Conservation (phyloP, 2,888 invertebrate species). For the Epinotia ramella region DNA sequence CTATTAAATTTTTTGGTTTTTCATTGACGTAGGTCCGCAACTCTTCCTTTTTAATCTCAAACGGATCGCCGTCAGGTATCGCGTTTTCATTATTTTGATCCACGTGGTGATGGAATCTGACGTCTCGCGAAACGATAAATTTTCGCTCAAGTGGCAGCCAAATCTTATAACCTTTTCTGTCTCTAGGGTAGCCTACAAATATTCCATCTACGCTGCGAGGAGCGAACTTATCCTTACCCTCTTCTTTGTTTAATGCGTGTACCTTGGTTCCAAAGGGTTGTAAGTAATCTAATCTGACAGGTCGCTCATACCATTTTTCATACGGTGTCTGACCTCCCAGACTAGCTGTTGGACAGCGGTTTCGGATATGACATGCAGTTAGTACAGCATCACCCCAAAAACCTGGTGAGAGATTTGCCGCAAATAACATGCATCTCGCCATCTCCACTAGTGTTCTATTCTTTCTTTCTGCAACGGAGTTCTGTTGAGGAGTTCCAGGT, state of each 20-base stretch:
- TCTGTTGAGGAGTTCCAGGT: too few relatives aligned
- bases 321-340: not conserved
- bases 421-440: not conserved
- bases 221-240: not conserved
- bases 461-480: not conserved
- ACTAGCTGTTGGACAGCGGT: not conserved
- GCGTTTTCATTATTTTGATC: too few relatives aligned
- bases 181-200: constrained; percentile 8
- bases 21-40: too few relatives aligned
- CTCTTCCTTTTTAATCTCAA: too few relatives aligned
- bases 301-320: not conserved
- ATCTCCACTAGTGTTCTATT: not conserved
- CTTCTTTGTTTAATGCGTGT: not conserved
- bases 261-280: constrained; percentile 1
- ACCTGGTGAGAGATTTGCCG: not conserved
- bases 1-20: too few relatives aligned
- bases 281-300: not conserved
- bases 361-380: not conserved
- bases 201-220: not conserved
- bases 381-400: constrained; percentile 1
- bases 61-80: too few relatives aligned
- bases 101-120: not conserved
- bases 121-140: not conserved
- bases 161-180: constrained; percentile 1
- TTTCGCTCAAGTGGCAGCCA: not conserved